Percentiles rank a stretch among this genome's conserved stretches.
phyloP scores from a whole-genome alignment of 1,140 invertebrate genomes.

The Acyrthosiphon pisum region DNA sequence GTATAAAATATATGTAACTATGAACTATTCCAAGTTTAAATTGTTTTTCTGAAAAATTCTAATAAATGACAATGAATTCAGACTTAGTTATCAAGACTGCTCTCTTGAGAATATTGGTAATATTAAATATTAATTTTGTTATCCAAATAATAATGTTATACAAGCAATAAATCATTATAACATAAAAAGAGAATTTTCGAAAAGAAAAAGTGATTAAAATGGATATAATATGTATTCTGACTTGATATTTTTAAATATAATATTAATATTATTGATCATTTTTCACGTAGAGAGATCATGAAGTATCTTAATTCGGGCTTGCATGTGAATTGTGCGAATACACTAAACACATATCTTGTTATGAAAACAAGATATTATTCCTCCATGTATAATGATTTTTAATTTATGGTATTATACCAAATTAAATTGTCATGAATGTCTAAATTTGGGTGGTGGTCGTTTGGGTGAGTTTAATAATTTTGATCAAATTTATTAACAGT shows the following conservation, averaged over 20 bases:
- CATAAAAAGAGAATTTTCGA: not conserved
- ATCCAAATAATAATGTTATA: too few species aligned
- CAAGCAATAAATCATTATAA: not conserved
- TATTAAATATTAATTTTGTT: too few species aligned
- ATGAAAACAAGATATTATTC: not conserved
- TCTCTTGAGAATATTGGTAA: not conserved
- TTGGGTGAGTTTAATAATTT: not conserved
- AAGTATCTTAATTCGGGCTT: not conserved
- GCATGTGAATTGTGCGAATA: not conserved
- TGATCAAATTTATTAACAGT: too few species aligned
- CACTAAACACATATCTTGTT: not conserved
- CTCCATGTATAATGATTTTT: not conserved
- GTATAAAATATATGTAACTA: too few species aligned
- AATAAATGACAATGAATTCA: not conserved
- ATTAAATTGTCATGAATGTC: not conserved
- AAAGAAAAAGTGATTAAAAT: not conserved
- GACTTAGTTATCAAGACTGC: not conserved
- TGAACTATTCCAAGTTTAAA: not conserved
- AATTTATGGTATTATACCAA: not conserved
- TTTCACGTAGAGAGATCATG: not conserved
- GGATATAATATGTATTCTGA: not conserved
- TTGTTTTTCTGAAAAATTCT: too few species aligned
- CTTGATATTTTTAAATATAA: not conserved
- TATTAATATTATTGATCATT: not conserved
- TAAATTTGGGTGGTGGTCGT: not conserved